Conservation (phyloP, 2,888 invertebrate species). For the Conistra vaccinii region DNA sequence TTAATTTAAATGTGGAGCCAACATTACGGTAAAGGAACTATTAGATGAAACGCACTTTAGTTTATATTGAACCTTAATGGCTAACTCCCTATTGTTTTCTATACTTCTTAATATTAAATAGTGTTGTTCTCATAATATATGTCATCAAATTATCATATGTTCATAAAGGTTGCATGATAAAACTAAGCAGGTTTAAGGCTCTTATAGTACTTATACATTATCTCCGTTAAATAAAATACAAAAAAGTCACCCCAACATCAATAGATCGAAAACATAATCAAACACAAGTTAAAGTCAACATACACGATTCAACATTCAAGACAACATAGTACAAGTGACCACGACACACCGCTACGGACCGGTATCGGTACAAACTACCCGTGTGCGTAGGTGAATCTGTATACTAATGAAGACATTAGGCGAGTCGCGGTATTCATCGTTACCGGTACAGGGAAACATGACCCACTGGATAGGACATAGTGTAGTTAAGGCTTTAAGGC, state of each 20-base stretch:
- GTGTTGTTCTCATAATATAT: too few relatives aligned
- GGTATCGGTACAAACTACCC: conserved; percentile 65
- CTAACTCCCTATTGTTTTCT: too few relatives aligned
- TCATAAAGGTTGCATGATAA: too few relatives aligned
- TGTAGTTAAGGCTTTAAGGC: neutral
- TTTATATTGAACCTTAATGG: too few relatives aligned
- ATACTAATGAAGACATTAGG: conserved; percentile 88
- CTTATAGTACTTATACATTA: neutral
- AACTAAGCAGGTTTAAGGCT: too few relatives aligned
- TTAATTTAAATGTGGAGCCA: too few relatives aligned
- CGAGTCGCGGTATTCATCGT: conserved; percentile 63
- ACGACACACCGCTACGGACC: neutral
- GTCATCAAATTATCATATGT: too few relatives aligned
- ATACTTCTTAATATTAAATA: too few relatives aligned
- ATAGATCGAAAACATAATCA: neutral
- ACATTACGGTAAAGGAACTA: too few relatives aligned
- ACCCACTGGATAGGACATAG: conserved; percentile 52
- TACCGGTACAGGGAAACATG: conserved; percentile 42
- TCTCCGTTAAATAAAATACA: neutral
- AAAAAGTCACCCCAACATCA: neutral
- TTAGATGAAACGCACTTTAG: too few relatives aligned
- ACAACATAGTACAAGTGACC: neutral
- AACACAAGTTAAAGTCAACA: conserved; percentile 1
- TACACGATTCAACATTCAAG: neutral
- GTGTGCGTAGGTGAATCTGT: conserved; percentile 83